phyloP scores from a whole-genome alignment of 2,113 vertebrate genomes.

The Cynoglossus semilaevis region DNA sequence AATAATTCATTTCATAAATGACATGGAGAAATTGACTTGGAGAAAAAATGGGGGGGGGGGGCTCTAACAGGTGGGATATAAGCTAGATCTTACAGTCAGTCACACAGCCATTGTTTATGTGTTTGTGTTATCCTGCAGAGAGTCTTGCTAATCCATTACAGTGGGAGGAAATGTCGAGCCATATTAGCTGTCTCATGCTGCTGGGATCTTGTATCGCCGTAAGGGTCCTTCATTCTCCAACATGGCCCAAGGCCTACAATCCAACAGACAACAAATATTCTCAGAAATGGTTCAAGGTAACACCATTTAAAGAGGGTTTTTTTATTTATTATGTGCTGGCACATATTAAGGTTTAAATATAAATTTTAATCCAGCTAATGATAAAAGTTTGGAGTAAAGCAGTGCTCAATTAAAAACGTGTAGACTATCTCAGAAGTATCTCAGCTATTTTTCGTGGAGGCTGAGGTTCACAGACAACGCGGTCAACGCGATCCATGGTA shows the following conservation, averaged over 20 bases:
- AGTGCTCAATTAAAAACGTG: neutral
- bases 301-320: too few relatives aligned
- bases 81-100: slow-evolving; percentile 18
- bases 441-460: neutral
- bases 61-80: too few relatives aligned
- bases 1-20: neutral
- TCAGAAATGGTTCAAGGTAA: slow-evolving; percentile 8
- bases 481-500: slow-evolving; percentile 12
- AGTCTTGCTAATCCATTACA: slow-evolving; percentile 47
- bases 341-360: too few relatives aligned
- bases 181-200: slow-evolving; percentile 53
- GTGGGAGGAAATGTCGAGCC: slow-evolving; percentile 51
- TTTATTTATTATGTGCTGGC: too few relatives aligned
- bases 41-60: too few relatives aligned
- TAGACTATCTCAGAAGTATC: too few relatives aligned
- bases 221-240: slow-evolving; percentile 30
- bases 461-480: slow-evolving; percentile 1
- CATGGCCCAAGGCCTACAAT: slow-evolving; percentile 35
- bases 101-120: slow-evolving; percentile 35
- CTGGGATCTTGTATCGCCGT: slow-evolving; percentile 47
- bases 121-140: slow-evolving; percentile 51
- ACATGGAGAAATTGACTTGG: neutral
- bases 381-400: too few relatives aligned
- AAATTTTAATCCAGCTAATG: neutral
- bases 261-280: slow-evolving; percentile 33